phyloP scores from a whole-genome alignment of 2,888 invertebrate species.

The Pogonocherus hispidulus region DNA sequence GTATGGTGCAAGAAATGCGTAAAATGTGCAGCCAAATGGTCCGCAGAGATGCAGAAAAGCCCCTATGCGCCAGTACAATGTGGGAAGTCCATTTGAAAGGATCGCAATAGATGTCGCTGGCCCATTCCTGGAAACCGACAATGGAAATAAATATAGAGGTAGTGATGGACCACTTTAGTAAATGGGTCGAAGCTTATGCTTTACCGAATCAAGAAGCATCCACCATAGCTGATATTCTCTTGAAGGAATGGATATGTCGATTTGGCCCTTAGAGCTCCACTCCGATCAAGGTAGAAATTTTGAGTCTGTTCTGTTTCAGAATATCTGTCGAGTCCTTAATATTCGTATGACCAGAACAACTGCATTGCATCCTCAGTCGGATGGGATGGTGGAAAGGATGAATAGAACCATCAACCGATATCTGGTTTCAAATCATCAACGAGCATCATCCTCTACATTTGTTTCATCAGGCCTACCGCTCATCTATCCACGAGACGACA shows the following conservation, averaged over 20 bases:
- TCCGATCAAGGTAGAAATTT: conserved; percentile 55
- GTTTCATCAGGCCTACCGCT: not conserved
- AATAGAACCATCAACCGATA: conserved; percentile 11
- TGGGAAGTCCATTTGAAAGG: conserved; percentile 47
- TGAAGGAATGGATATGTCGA: conserved; percentile 44
- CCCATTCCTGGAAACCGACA: conserved; percentile 43
- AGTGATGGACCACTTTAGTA: conserved; percentile 29
- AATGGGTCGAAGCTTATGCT: conserved; percentile 28
- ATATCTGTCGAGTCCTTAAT: conserved; percentile 44
- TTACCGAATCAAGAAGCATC: conserved; percentile 17
- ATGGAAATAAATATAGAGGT: conserved; percentile 35
- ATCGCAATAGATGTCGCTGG: conserved; percentile 49
- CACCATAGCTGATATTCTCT: conserved; percentile 47
- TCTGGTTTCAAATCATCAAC: conserved; percentile 10
- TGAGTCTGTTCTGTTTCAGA: conserved; percentile 48
- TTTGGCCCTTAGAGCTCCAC: conserved; percentile 46
- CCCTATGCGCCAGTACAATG: conserved; percentile 34
- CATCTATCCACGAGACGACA: not conserved
- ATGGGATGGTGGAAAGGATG: conserved; percentile 53
- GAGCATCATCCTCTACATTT: not conserved
- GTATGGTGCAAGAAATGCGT: too few relatives aligned
- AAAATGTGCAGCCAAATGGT: not conserved
- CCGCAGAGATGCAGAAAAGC: conserved; percentile 5
- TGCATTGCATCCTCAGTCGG: conserved; percentile 54
- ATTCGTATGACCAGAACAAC: conserved; percentile 55